Evolutionary conservation across 2,797 vertebrate species (phyloP).

Genomic region (Bryconaethiops microstoma): DNA sequence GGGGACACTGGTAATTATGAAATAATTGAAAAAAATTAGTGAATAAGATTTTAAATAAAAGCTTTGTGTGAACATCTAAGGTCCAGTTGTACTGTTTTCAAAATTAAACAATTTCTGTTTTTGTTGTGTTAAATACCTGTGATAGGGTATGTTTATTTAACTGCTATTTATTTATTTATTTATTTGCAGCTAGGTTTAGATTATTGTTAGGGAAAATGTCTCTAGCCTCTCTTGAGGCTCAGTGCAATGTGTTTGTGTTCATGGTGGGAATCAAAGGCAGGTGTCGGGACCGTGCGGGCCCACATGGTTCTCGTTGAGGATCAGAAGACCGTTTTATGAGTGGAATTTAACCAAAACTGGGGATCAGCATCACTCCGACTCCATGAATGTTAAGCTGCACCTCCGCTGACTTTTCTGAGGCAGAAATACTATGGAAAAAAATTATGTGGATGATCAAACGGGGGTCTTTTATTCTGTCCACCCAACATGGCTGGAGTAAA

Average conservation of each 20-base stretch:
- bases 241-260: conserved; percentile 57
- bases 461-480: background rate
- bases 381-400: background rate
- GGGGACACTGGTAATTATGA: background rate
- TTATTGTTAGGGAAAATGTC: background rate
- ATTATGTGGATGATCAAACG: background rate
- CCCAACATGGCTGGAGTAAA: background rate
- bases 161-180: background rate
- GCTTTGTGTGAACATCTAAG: background rate
- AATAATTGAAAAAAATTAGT: background rate
- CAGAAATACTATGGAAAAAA: background rate
- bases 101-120: no score
- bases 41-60: background rate
- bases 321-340: conserved; percentile 49
- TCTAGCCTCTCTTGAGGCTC: conserved; percentile 9
- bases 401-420: background rate
- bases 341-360: conserved; percentile 58
- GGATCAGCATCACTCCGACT: conserved; percentile 11
- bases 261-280: conserved; percentile 66
- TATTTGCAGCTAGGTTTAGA: background rate
- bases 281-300: conserved; percentile 58
- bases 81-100: background rate
- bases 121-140: no score
- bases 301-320: conserved; percentile 53
- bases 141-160: no score